These are phyloP conservation scores for Bubo bubo DNA, from an alignment of 2,113 vertebrate genomes.

Conservation along the genomic window DNA sequence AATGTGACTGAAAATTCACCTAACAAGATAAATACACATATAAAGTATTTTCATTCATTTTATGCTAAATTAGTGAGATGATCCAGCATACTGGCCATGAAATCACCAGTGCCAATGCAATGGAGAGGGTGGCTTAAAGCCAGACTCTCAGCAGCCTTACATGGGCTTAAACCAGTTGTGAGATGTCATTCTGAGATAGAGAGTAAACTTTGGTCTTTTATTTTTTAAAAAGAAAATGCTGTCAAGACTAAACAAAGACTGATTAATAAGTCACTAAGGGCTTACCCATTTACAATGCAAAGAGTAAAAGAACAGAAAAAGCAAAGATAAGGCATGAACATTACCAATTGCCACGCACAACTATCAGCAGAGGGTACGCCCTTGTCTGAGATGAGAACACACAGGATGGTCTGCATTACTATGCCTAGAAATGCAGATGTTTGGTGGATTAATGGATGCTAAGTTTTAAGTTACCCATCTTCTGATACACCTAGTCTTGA, in stretches of 20 bases:
- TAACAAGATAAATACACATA: neutral
- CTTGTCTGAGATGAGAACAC: neutral
- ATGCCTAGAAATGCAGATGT: neutral
- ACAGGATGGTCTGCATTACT: neutral
- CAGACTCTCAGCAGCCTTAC: neutral
- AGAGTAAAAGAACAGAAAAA: neutral
- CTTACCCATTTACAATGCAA: neutral
- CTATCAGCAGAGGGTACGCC: neutral
- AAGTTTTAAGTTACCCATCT: neutral
- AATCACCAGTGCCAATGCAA: neutral
- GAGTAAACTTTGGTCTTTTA: neutral
- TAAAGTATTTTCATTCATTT: neutral
- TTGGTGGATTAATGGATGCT: neutral
- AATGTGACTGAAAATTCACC: neutral
- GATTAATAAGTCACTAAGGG: neutral
- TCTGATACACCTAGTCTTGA: neutral
- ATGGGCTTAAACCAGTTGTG: neutral
- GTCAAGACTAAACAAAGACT: neutral
- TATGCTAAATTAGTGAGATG: neutral
- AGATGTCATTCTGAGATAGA: neutral
- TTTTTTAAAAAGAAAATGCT: neutral
- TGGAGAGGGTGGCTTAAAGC: neutral
- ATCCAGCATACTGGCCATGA: neutral
- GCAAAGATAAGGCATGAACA: neutral
- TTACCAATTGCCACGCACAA: neutral